Evolutionary conservation across 2,888 invertebrate species (phyloP).

Genomic region (Furcula furcula): DNA sequence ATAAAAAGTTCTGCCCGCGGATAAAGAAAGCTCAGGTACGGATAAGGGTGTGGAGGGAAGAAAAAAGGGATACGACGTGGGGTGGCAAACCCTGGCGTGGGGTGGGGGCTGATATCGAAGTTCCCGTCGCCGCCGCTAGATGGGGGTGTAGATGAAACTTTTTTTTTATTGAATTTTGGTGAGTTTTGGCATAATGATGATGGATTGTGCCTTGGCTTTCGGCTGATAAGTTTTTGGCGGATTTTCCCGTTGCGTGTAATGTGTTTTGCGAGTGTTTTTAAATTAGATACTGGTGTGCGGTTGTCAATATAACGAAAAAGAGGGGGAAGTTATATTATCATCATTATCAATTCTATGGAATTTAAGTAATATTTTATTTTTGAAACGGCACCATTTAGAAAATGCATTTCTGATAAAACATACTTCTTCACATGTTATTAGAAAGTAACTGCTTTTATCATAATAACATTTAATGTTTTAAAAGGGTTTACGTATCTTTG

Average conservation of each 20-base stretch:
- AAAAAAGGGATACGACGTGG: constrained; percentile 78
- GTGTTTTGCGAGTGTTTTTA: constrained; percentile 65
- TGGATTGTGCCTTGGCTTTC: constrained; percentile 75
- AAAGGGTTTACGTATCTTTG: too few species aligned
- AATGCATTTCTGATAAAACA: too few species aligned
- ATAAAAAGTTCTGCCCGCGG: constrained; percentile 73
- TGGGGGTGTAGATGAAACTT: constrained; percentile 67
- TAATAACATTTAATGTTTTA: too few species aligned
- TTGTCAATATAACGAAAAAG: constrained; percentile 40
- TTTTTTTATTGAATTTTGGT: constrained; percentile 78
- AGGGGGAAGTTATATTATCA: constrained; percentile 22
- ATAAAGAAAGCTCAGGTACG: constrained; percentile 81
- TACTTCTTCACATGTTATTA: too few species aligned
- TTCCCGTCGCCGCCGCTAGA: constrained; percentile 69
- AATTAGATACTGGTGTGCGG: constrained; percentile 54
- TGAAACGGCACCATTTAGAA: too few species aligned
- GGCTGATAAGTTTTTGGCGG: constrained; percentile 72
- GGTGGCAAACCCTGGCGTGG: constrained; percentile 57
- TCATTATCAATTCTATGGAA: background rate
- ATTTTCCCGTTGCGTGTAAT: constrained; percentile 63
- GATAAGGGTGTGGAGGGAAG: constrained; percentile 79
- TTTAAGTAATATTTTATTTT: too few species aligned
- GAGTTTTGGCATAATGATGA: constrained; percentile 79
- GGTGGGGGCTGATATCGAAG: constrained; percentile 49
- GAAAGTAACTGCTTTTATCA: too few species aligned